Conservation (phyloP, 1,140 invertebrate genomes). For the Atta cephalotes region DNA sequence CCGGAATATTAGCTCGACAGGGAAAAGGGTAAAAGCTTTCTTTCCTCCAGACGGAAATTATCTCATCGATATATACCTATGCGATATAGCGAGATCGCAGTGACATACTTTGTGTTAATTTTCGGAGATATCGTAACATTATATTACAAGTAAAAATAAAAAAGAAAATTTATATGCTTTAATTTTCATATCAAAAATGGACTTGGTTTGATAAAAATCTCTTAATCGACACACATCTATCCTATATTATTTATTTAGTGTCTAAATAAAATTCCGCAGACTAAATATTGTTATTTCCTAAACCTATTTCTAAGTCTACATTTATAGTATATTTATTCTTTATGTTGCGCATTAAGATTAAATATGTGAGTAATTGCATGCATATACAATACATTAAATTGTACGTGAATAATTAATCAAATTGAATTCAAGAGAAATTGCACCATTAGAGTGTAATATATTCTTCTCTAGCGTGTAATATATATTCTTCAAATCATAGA, state of each 20-base stretch:
- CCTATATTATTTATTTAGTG: no score
- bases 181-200: no score
- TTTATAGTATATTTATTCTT: no score
- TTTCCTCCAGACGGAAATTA: conserved; percentile 29
- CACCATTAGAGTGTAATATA: not conserved
- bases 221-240: no score
- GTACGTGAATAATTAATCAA: not conserved
- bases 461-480: not conserved
- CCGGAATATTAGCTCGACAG: conserved; percentile 19
- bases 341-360: not conserved
- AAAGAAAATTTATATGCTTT: no score
- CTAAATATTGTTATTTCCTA: no score
- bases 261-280: no score
- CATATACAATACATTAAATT: not conserved
- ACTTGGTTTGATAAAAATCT: no score
- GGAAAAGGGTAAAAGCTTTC: conserved; percentile 31
- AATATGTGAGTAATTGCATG: not conserved
- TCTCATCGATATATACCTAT: conserved; percentile 12
- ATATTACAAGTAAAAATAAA: no score
- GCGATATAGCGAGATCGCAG: conserved; percentile 16
- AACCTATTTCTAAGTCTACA: no score
- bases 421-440: not conserved
- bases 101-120: not conserved
- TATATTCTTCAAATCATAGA: not conserved
- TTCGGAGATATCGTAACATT: not conserved